These are phyloP conservation scores for Gouania willdenowi DNA, from an alignment of 2,797 vertebrate genomes.

Conservation along the genomic window DNA sequence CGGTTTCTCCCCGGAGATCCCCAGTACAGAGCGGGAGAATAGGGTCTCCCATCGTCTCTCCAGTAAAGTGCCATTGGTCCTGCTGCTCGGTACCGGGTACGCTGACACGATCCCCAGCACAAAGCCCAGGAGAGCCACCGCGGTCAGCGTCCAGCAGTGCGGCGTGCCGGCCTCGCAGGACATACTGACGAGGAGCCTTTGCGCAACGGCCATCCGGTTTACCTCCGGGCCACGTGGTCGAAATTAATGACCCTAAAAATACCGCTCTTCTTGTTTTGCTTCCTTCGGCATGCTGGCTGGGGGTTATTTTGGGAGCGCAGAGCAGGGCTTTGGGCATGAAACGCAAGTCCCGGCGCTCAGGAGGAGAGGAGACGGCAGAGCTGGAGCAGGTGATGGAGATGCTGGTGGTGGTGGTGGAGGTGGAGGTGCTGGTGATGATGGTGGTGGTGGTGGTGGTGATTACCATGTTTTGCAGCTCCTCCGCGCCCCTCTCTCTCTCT, in stretches of 20 bases:
- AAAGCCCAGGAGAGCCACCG: constrained; percentile 80
- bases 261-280: constrained; percentile 94
- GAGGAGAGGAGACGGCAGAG: constrained; percentile 69
- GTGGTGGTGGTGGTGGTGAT: constrained; percentile 70
- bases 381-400: constrained; percentile 73
- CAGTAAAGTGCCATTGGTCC: constrained; percentile 81
- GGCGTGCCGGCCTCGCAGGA: constrained; percentile 83
- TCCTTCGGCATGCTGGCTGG: constrained; percentile 91
- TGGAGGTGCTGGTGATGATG: constrained; percentile 62
- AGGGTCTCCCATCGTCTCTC: constrained; percentile 87
- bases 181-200: constrained; percentile 93
- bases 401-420: constrained; percentile 69
- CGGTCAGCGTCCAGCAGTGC: constrained; percentile 84
- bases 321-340: constrained; percentile 88
- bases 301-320: constrained; percentile 95
- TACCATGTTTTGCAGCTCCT: constrained; percentile 88
- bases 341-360: constrained; percentile 80
- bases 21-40: constrained; percentile 86
- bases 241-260: constrained; percentile 99
- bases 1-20: constrained; percentile 85
- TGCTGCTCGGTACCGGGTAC: constrained; percentile 75
- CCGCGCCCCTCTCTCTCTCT: constrained; percentile 22
- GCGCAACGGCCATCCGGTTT: constrained; percentile 91
- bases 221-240: constrained; percentile 94
- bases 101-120: constrained; percentile 82